phyloP scores from a whole-genome alignment of 2,113 vertebrate genomes.

The Aptenodytes patagonicus region DNA sequence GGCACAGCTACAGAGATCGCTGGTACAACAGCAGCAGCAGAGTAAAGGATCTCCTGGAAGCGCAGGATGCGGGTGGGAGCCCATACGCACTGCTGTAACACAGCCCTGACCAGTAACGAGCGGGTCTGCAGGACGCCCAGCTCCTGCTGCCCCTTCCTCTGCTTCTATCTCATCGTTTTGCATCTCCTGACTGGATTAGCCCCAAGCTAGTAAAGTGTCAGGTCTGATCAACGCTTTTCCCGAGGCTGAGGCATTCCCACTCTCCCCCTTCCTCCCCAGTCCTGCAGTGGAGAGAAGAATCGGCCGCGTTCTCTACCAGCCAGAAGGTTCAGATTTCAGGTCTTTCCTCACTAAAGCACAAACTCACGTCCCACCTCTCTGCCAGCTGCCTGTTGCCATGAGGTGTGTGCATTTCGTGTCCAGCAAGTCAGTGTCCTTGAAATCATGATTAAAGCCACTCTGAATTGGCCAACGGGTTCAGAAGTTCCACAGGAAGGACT shows the following conservation, averaged over 20 bases:
- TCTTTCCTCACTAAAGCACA: neutral
- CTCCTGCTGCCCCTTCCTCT: neutral
- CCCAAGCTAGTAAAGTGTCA: neutral
- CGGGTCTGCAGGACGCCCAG: neutral
- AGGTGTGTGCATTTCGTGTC: neutral
- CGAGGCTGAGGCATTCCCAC: neutral
- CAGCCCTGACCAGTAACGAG: accelerated
- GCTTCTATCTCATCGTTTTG: neutral
- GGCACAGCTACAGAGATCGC: neutral
- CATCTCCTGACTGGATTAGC: neutral
- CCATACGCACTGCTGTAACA: neutral
- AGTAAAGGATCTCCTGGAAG: neutral
- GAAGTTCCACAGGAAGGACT: neutral
- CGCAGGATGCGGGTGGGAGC: neutral
- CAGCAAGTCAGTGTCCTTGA: neutral
- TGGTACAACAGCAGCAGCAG: neutral
- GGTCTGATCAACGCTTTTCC: neutral
- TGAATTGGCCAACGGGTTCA: neutral
- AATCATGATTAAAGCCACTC: neutral
- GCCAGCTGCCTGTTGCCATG: neutral
- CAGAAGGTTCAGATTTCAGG: neutral
- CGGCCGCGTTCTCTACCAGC: neutral
- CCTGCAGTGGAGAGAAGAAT: neutral
- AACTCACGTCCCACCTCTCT: neutral
- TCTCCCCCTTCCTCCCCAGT: neutral